Percentiles rank a stretch among this genome's conserved stretches.
Evolutionary conservation across 2,797 vertebrate genomes (phyloP).

Genomic region (Tenualosa ilisha): DNA sequence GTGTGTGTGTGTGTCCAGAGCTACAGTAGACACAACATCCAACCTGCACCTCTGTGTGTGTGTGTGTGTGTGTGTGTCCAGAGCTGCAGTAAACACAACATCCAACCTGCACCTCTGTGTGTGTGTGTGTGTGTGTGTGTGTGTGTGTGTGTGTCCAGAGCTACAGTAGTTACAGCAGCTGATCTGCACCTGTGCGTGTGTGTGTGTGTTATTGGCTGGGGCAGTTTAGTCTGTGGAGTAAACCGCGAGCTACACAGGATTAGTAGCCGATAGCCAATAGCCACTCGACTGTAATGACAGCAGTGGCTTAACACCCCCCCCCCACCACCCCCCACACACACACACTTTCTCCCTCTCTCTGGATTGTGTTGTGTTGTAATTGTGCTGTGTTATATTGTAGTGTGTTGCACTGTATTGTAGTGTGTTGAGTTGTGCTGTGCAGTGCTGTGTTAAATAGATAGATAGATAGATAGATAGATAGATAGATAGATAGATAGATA

Average conservation of each 20-base stretch:
- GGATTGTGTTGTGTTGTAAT: too few relatives aligned
- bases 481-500: too few relatives aligned
- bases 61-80: not conserved
- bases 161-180: too few relatives aligned
- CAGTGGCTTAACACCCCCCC: conserved; percentile 63
- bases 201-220: not conserved
- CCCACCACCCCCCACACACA: not conserved
- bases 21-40: too few relatives aligned
- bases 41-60: not conserved
- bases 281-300: conserved; percentile 73
- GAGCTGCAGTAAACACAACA: too few relatives aligned
- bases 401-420: too few relatives aligned
- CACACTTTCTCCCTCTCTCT: not conserved
- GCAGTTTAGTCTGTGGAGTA: conserved; percentile 27
- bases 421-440: too few relatives aligned
- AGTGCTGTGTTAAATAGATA: too few relatives aligned
- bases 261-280: conserved; percentile 64
- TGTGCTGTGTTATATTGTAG: too few relatives aligned
- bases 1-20: not conserved
- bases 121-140: not conserved
- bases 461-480: too few relatives aligned
- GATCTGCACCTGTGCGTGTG: not conserved
- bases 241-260: conserved; percentile 77
- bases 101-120: not conserved
- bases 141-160: not conserved